phyloP scores from a whole-genome alignment of 2,888 invertebrate species.

The Drosophila eohydei region DNA sequence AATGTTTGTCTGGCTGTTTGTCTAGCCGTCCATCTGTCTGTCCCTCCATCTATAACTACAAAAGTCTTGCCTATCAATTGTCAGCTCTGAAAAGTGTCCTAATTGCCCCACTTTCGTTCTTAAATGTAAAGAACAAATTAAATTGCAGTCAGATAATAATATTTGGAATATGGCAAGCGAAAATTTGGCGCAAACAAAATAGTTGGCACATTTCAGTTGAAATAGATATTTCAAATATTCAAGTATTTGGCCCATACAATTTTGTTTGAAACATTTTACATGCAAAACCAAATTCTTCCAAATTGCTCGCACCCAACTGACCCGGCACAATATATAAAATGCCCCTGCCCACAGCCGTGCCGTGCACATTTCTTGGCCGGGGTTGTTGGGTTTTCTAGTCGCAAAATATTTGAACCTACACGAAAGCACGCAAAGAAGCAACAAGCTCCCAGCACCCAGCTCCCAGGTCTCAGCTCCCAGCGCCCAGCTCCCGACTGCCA shows the following conservation, averaged over 20 bases:
- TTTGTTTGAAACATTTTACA: constrained; percentile 31
- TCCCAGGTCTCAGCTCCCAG: constrained; percentile 5
- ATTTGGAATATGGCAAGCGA: not conserved
- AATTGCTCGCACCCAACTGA: constrained; percentile 31
- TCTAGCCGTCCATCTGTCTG: no score
- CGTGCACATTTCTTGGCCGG: constrained; percentile 33
- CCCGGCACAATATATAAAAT: constrained; percentile 7
- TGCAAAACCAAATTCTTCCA: constrained; percentile 28
- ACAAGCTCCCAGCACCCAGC: constrained; percentile 58
- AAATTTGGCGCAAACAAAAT: constrained; percentile 23
- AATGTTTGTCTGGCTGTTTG: no score
- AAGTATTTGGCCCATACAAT: constrained; percentile 35
- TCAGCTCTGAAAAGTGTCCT: no score
- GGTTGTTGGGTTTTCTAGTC: constrained; percentile 25
- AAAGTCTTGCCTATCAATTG: no score
- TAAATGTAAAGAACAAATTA: not conserved
- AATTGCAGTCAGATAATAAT: not conserved
- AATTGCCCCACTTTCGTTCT: not conserved
- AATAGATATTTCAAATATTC: constrained; percentile 26
- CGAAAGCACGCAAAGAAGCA: constrained; percentile 61
- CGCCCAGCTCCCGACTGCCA: constrained; percentile 4
- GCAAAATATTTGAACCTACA: constrained; percentile 61
- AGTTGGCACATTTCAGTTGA: constrained; percentile 38
- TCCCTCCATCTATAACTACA: no score
- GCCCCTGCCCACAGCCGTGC: not conserved